Conservation (phyloP, 1,140 invertebrate genomes). For the Eriocheir sinensis region DNA sequence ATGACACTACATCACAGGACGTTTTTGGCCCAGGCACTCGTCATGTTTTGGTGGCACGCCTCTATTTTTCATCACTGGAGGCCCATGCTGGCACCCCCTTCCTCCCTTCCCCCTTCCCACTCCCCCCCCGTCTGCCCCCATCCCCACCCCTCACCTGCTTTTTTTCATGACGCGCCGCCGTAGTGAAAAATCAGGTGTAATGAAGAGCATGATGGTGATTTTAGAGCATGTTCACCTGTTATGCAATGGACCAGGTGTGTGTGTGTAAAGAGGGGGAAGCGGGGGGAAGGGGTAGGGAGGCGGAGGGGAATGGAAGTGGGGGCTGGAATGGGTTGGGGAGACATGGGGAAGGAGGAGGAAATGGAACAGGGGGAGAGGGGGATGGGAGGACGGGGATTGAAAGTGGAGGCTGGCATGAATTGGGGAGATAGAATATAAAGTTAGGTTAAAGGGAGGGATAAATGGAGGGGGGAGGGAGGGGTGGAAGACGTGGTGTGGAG, state of each 20-base stretch:
- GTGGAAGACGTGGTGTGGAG: background rate
- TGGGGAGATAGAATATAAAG: background rate
- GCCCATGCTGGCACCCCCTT: background rate
- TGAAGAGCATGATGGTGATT: background rate
- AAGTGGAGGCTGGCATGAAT: background rate
- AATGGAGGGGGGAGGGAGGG: background rate
- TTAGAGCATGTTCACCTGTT: background rate
- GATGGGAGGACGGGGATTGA: background rate
- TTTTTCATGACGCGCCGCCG: background rate
- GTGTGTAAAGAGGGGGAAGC: too few species aligned
- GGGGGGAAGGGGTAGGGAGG: background rate
- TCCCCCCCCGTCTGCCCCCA: too few species aligned
- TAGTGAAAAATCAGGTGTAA: slow-evolving; percentile 25
- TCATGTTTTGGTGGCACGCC: background rate
- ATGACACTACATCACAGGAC: background rate
- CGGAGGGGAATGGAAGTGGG: background rate
- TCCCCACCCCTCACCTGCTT: background rate
- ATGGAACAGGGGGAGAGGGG: background rate
- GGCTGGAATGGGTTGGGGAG: background rate
- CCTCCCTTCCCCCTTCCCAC: too few species aligned
- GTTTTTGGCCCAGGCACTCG: background rate
- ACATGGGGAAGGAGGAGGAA: background rate
- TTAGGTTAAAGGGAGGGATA: background rate
- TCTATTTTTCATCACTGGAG: background rate
- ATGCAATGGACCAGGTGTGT: background rate